phyloP scores from a whole-genome alignment of 2,113 vertebrate genomes.

The Aegotheles bennettii region DNA sequence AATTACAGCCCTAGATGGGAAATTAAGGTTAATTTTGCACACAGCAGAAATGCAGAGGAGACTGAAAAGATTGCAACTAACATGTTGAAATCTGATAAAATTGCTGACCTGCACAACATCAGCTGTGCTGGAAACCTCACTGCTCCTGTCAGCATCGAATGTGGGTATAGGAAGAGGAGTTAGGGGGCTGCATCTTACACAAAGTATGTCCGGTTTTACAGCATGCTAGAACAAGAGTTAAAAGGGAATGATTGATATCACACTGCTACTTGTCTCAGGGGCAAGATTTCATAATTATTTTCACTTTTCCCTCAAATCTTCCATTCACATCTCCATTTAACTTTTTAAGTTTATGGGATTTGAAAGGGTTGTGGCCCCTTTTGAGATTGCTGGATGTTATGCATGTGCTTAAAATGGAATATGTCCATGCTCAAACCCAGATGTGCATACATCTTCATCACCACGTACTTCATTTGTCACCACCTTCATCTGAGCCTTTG shows the following conservation, averaged over 20 bases:
- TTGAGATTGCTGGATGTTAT: neutral
- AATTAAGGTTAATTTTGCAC: neutral
- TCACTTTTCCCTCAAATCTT: neutral
- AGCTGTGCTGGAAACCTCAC: neutral
- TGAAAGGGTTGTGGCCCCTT: neutral
- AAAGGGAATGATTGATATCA: neutral
- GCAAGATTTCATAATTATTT: neutral
- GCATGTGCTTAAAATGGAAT: neutral
- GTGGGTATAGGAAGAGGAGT: neutral
- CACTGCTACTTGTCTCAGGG: neutral
- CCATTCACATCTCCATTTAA: neutral
- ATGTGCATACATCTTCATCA: too few relatives aligned
- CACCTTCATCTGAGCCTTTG: neutral
- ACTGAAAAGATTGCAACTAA: neutral
- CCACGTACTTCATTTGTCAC: neutral
- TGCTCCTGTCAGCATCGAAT: neutral
- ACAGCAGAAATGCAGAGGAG: neutral
- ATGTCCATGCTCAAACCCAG: neutral
- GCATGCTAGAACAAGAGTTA: neutral
- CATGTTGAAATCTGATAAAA: neutral
- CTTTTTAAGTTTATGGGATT: neutral
- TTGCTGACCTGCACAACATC: neutral
- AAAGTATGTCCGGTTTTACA: neutral
- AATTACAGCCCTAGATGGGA: neutral
- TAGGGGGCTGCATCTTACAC: neutral